A percentile compares a stretch with the other conserved stretches of the same genome.
Evolutionary conservation across 2,888 invertebrate genomes (phyloP).

Genomic region (Phytoseiulus persimilis): DNA sequence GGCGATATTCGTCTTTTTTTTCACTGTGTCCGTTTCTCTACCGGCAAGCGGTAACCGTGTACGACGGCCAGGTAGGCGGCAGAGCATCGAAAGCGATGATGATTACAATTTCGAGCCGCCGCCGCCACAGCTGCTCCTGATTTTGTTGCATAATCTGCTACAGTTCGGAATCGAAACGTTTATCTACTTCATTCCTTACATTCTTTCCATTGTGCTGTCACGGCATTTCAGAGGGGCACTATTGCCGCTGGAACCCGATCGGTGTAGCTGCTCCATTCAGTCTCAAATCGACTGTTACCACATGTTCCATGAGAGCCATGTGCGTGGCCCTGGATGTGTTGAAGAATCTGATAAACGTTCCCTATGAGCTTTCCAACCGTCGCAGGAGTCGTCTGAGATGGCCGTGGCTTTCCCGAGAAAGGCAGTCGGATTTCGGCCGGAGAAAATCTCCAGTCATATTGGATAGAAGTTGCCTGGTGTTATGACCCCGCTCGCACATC

Average conservation of each 20-base stretch:
- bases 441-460: not conserved
- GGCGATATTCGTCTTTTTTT: not conserved
- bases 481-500: not conserved
- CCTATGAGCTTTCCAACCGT: not conserved
- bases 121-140: too few relatives aligned
- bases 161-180: not conserved
- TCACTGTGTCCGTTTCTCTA: not conserved
- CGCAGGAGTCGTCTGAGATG: not conserved
- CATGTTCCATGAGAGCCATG: not conserved
- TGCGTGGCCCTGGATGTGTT: not conserved
- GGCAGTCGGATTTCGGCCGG: not conserved
- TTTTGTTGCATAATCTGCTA: not conserved
- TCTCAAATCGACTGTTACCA: not conserved
- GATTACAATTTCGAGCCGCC: not conserved
- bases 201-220: not conserved
- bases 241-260: not conserved
- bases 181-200: not conserved
- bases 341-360: too few relatives aligned
- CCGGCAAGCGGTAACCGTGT: not conserved
- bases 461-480: not conserved
- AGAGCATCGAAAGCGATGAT: not conserved
- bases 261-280: not conserved
- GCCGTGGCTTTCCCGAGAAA: not conserved
- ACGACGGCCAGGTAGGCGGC: not conserved
- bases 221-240: not conserved